A percentile compares a stretch with the other conserved stretches of the same genome.
These are phyloP conservation scores for Euglossa dilemma DNA, from an alignment of 1,140 invertebrate species.

Conservation along the genomic window DNA sequence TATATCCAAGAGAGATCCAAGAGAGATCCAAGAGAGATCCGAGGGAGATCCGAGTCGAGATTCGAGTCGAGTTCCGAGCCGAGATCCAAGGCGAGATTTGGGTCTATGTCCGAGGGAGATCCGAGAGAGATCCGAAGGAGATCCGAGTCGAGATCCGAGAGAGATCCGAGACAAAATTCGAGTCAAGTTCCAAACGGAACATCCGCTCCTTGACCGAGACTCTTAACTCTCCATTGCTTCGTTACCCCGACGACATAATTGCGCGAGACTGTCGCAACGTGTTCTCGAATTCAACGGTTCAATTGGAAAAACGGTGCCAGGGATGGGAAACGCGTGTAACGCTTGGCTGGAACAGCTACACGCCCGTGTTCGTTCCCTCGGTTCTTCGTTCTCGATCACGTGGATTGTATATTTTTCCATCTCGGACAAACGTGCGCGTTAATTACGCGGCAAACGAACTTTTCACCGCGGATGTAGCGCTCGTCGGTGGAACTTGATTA, in stretches of 20 bases:
- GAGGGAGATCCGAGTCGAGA: no score
- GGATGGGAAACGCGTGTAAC: not conserved
- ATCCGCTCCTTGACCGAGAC: constrained; percentile 17
- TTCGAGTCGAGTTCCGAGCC: no score
- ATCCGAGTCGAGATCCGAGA: no score
- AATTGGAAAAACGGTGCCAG: not conserved
- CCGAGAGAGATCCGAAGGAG: no score
- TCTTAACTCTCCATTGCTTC: not conserved
- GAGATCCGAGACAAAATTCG: no score
- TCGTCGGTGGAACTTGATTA: constrained; percentile 6
- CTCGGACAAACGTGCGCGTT: not conserved
- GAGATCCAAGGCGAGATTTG: no score
- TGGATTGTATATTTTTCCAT: not conserved
- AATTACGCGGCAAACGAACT: not conserved
- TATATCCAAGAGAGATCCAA: no score
- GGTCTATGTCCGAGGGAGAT: no score
- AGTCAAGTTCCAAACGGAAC: no score
- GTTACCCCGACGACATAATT: not conserved
- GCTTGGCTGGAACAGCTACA: not conserved
- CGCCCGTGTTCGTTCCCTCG: not conserved
- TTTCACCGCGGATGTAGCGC: not conserved
- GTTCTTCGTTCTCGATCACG: not conserved
- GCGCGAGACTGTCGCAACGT: no score
- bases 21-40: no score
- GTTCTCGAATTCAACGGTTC: not conserved